A percentile compares a stretch with the other conserved stretches of the same genome.
phyloP scores from a whole-genome alignment of 2,113 vertebrate genomes.

The Aegotheles bennettii region DNA sequence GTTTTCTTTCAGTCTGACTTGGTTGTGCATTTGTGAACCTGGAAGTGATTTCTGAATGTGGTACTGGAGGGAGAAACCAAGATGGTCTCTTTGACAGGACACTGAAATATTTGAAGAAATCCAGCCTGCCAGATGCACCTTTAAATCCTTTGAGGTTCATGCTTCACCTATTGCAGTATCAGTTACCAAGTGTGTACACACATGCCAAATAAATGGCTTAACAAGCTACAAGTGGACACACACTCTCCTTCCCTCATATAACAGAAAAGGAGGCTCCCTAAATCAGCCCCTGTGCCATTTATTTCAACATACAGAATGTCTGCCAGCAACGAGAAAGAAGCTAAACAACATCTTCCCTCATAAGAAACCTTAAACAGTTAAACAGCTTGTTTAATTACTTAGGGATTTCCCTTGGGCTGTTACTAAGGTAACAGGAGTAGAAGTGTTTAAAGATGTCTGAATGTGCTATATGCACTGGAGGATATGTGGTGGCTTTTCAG shows the following conservation, averaged over 20 bases:
- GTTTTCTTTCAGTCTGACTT: neutral
- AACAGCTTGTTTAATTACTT: slow-evolving; percentile 40
- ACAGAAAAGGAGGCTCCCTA: neutral
- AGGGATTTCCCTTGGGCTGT: slow-evolving; percentile 36
- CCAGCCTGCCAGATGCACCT: neutral
- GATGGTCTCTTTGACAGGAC: neutral
- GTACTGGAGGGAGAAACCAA: neutral
- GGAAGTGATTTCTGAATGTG: neutral
- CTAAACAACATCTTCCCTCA: neutral
- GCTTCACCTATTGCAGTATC: neutral
- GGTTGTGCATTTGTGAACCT: neutral
- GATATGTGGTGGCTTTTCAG: neutral
- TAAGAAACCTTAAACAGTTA: slow-evolving; percentile 16
- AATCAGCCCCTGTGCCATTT: neutral
- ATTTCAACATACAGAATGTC: slow-evolving; percentile 1
- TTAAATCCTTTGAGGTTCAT: neutral
- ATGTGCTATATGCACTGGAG: neutral
- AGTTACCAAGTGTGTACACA: neutral
- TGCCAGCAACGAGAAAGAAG: neutral
- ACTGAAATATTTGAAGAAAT: neutral
- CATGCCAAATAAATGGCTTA: neutral
- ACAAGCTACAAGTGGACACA: neutral
- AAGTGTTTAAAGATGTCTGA: slow-evolving; percentile 6
- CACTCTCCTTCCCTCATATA: neutral
- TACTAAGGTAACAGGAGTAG: slow-evolving; percentile 30